Evolutionary conservation across 2,113 vertebrate species (phyloP).

Genomic region (Sebastes fasciatus): DNA sequence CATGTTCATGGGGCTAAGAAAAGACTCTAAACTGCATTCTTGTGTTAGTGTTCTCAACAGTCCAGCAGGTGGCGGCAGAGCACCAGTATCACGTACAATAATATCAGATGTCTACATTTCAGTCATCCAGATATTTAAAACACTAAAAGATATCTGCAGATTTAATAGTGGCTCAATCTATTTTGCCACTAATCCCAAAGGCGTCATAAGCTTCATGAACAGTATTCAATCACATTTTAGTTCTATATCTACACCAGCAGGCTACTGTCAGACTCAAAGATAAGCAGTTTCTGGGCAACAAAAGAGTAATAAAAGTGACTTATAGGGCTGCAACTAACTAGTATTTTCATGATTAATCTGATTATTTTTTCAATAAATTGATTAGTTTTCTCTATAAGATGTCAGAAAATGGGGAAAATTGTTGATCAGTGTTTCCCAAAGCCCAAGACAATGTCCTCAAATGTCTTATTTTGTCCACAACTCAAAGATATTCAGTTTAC

Average conservation of each 20-base stretch:
- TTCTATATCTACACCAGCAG: not conserved
- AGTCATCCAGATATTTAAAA: not conserved
- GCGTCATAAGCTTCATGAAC: not conserved
- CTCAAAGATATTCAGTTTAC: too few species aligned
- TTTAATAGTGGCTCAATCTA: not conserved
- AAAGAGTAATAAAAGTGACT: not conserved
- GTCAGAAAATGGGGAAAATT: too few species aligned
- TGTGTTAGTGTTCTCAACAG: not conserved
- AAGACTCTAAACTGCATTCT: not conserved
- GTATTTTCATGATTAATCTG: too few species aligned
- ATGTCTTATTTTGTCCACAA: too few species aligned
- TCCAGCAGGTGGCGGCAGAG: conserved; percentile 66
- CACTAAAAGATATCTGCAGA: too few species aligned
- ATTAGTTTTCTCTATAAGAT: too few species aligned
- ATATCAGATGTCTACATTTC: not conserved
- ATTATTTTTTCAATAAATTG: too few species aligned
- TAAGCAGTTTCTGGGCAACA: not conserved
- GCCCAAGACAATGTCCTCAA: too few species aligned
- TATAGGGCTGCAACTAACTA: too few species aligned
- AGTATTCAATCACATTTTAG: not conserved
- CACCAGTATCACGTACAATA: not conserved
- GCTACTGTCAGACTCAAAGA: not conserved
- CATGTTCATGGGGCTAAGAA: not conserved
- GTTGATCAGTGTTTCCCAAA: too few species aligned
- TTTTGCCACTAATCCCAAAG: not conserved